phyloP scores from a whole-genome alignment of 2,888 invertebrate genomes.

The Trichopria drosophilae region DNA sequence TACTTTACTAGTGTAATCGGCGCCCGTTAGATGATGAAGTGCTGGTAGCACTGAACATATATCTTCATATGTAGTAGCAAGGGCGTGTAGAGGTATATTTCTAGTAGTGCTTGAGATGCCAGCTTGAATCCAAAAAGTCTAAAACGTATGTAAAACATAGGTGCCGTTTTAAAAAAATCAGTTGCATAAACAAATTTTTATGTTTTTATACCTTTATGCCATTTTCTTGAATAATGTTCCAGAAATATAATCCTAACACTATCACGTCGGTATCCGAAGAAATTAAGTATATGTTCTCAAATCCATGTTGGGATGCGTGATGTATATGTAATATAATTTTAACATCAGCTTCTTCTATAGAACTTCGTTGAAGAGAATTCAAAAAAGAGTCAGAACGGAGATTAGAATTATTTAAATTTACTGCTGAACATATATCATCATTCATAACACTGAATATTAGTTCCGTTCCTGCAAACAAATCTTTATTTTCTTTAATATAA shows the following conservation, averaged over 20 bases:
- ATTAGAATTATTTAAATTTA: too few relatives aligned
- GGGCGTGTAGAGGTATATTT: conserved; percentile 1
- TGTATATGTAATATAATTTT: too few relatives aligned
- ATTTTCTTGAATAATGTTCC: background rate
- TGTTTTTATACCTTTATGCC: background rate
- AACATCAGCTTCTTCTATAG: too few relatives aligned
- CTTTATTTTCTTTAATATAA: too few relatives aligned
- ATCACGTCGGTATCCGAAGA: background rate
- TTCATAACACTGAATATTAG: too few relatives aligned
- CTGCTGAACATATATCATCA: too few relatives aligned
- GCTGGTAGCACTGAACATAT: conserved; percentile 11
- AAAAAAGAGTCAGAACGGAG: too few relatives aligned
- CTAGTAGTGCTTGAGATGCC: background rate
- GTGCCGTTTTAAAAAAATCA: background rate
- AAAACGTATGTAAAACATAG: background rate
- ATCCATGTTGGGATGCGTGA: background rate
- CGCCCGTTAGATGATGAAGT: conserved; percentile 19
- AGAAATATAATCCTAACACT: background rate
- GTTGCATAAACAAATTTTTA: background rate
- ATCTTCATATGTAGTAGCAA: background rate
- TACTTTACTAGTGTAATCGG: conserved; percentile 20
- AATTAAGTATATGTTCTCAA: background rate
- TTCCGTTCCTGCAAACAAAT: too few relatives aligned
- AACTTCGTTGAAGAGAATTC: too few relatives aligned
- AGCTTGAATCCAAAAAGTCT: conserved; percentile 1